phyloP scores from a whole-genome alignment of 2,797 vertebrate species.

The Eidolon dupreanum region DNA sequence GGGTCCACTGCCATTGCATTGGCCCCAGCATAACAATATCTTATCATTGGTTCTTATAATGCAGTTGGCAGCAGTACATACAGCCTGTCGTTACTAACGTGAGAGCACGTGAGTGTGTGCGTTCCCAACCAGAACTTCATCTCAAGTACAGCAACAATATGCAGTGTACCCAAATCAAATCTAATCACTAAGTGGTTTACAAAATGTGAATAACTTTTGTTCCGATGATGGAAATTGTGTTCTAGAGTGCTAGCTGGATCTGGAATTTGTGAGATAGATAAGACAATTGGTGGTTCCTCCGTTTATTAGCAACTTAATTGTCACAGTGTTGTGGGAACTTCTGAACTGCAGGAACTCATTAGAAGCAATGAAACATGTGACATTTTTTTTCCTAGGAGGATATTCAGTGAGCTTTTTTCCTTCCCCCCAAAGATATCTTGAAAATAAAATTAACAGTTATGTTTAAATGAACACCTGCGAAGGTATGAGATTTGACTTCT shows the following conservation, averaged over 20 bases:
- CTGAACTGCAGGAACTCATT: conserved; percentile 83
- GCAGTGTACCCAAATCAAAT: conserved; percentile 77
- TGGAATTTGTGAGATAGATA: conserved; percentile 75
- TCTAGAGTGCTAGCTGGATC: conserved; percentile 75
- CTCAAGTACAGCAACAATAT: conserved; percentile 61
- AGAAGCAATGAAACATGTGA: conserved; percentile 75
- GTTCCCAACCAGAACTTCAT: conserved; percentile 69
- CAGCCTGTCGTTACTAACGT: conserved; percentile 54
- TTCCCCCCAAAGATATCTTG: conserved; percentile 9
- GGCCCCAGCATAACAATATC: conserved; percentile 73
- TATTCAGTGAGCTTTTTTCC: conserved; percentile 61
- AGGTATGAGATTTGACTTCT: background rate
- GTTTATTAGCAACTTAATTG: conserved; percentile 85
- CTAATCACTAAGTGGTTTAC: conserved; percentile 69
- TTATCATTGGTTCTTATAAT: conserved; percentile 79
- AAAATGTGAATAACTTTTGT: conserved; percentile 78
- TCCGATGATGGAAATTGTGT: conserved; percentile 67
- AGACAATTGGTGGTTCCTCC: conserved; percentile 82
- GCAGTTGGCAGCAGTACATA: background rate
- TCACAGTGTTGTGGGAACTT: conserved; percentile 82
- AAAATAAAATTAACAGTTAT: conserved; percentile 58
- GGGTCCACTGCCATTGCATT: conserved; percentile 69
- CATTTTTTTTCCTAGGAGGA: conserved; percentile 66
- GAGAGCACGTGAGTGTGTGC: background rate
- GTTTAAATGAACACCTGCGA: background rate